These are phyloP conservation scores for Gila robusta DNA, from an alignment of 2,797 vertebrate genomes.

Conservation along the genomic window DNA sequence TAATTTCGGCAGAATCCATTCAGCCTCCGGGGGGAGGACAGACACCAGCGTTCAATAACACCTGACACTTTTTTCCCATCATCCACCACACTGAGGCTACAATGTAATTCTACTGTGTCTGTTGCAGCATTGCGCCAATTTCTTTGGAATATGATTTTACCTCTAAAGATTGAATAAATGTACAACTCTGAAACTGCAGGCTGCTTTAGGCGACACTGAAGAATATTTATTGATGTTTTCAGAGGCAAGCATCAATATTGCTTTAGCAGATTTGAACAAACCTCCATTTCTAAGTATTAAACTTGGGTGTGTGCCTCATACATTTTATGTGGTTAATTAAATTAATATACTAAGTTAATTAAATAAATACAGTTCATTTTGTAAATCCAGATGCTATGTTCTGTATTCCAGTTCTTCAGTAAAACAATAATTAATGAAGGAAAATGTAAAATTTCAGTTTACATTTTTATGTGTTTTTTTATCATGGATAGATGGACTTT, in stretches of 20 bases:
- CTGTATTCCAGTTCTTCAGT: background rate
- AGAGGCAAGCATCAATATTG: background rate
- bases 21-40: constrained; percentile 35
- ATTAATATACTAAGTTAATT: background rate
- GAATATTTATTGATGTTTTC: constrained; percentile 18
- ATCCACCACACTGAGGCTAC: constrained; percentile 46
- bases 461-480: too few species aligned
- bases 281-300: background rate
- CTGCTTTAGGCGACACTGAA: constrained; percentile 11
- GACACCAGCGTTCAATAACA: constrained; percentile 51
- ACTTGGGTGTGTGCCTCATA: too few species aligned
- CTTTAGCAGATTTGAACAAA: background rate
- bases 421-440: background rate
- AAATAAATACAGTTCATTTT: background rate
- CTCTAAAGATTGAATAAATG: constrained; percentile 36
- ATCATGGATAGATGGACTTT: too few species aligned
- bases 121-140: constrained; percentile 38
- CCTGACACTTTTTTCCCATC: constrained; percentile 55
- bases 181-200: constrained; percentile 17
- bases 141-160: constrained; percentile 25
- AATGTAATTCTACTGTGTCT: constrained; percentile 38
- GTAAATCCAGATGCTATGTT: background rate
- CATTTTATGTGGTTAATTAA: background rate
- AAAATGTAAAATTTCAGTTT: background rate
- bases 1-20: constrained; percentile 61